These are phyloP conservation scores for Lepus oiostolus DNA, from an alignment of 2,797 vertebrate species.

Conservation along the genomic window DNA sequence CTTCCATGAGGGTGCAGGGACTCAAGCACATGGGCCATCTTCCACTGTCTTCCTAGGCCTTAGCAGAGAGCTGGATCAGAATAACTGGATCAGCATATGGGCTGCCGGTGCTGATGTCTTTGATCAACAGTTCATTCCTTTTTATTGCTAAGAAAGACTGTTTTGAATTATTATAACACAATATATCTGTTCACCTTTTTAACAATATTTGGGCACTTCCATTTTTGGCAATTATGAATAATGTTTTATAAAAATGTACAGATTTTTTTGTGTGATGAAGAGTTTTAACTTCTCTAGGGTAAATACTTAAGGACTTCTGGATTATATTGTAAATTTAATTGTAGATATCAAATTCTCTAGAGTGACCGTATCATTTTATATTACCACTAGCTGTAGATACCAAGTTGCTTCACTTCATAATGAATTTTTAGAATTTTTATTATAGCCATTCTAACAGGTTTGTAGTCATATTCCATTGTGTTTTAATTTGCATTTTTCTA, in stretches of 20 bases:
- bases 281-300: constrained; percentile 29
- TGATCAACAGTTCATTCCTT: constrained; percentile 33
- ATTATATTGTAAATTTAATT: constrained; percentile 13
- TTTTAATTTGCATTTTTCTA: constrained; percentile 38
- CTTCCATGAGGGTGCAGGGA: too few relatives aligned
- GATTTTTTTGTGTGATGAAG: constrained; percentile 8
- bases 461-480: neutral
- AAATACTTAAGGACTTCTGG: neutral
- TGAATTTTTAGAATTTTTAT: neutral
- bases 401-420: neutral
- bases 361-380: neutral
- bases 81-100: too few relatives aligned
- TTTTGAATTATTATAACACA: neutral
- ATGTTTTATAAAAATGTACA: constrained; percentile 1
- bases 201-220: constrained; percentile 43
- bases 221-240: constrained; percentile 4
- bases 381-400: neutral
- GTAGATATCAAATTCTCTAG: neutral
- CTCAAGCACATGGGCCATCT: too few relatives aligned
- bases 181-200: neutral
- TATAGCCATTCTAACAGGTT: neutral
- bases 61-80: too few relatives aligned
- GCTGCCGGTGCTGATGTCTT: neutral
- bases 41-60: too few relatives aligned
- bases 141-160: constrained; percentile 26